Percentiles rank a stretch among this genome's conserved stretches.
Evolutionary conservation across 2,797 vertebrate species (phyloP).

Genomic region (Lepilemur septentrionalis): DNA sequence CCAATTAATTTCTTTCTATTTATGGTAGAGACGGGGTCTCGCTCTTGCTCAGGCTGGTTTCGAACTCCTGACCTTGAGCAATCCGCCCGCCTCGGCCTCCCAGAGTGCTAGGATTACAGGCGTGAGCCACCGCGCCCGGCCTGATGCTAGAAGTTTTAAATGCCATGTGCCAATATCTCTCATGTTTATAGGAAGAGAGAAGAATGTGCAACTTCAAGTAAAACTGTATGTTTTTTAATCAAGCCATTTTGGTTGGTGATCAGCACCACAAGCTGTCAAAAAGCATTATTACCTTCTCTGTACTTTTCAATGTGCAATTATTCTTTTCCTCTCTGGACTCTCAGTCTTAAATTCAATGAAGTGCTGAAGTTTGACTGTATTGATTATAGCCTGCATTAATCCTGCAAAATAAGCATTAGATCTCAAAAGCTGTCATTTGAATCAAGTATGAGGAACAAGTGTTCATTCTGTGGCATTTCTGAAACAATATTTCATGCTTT

Average conservation of each 20-base stretch:
- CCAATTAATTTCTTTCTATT: too few relatives aligned
- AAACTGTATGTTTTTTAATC: not conserved
- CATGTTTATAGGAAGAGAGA: not conserved
- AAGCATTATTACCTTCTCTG: slow-evolving; percentile 28
- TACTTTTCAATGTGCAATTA: slow-evolving; percentile 47
- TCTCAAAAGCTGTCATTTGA: slow-evolving; percentile 65
- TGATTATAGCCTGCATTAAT: slow-evolving; percentile 45
- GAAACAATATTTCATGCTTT: slow-evolving; percentile 48
- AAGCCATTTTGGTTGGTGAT: slow-evolving; percentile 36
- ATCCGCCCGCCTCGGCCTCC: too few relatives aligned
- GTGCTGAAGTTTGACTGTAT: slow-evolving; percentile 53
- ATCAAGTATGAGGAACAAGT: slow-evolving; percentile 67
- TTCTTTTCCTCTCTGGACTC: slow-evolving; percentile 46
- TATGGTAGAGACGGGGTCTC: too few relatives aligned
- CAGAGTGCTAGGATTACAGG: too few relatives aligned
- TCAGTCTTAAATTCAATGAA: slow-evolving; percentile 46
- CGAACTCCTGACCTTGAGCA: too few relatives aligned
- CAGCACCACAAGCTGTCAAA: slow-evolving; percentile 14
- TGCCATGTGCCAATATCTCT: not conserved
- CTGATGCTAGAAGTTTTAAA: not conserved
- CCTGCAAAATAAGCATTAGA: slow-evolving; percentile 67
- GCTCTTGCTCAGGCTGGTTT: too few relatives aligned
- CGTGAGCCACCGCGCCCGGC: too few relatives aligned
- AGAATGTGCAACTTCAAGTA: not conserved
- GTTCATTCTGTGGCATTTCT: not conserved